A percentile compares a stretch with the other conserved stretches of the same genome.
Evolutionary conservation across 2,797 vertebrate species (phyloP).

Genomic region (Girardinus metallicus): DNA sequence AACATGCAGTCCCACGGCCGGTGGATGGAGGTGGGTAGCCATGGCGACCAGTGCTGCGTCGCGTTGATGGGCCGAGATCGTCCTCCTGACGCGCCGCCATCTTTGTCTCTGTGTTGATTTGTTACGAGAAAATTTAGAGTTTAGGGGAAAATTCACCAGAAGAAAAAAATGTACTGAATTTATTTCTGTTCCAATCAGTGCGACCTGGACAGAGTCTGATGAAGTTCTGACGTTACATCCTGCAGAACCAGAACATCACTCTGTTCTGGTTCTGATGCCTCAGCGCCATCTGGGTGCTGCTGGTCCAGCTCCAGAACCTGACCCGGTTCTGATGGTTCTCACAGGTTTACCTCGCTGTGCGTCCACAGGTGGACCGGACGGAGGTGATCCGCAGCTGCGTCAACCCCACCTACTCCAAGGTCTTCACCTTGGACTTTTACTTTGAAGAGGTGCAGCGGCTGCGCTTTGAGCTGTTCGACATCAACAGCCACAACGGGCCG

Average conservation of each 20-base stretch:
- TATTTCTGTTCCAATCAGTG: background rate
- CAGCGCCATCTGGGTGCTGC: background rate
- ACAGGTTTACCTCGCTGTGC: too few relatives aligned
- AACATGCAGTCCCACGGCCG: slow-evolving; percentile 96
- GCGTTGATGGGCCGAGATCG: background rate
- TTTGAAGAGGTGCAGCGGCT: slow-evolving; percentile 96
- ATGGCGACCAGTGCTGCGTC: background rate
- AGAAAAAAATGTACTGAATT: background rate
- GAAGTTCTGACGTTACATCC: background rate
- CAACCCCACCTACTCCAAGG: slow-evolving; percentile 93
- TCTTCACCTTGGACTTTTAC: slow-evolving; percentile 96
- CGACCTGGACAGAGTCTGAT: background rate
- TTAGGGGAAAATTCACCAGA: too few relatives aligned
- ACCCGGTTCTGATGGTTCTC: too few relatives aligned
- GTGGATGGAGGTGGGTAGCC: slow-evolving; percentile 91
- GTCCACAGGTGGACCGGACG: slow-evolving; percentile 91
- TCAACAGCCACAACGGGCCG: slow-evolving; percentile 90
- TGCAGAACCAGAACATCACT: background rate
- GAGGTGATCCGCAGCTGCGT: slow-evolving; percentile 94
- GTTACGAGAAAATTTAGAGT: background rate
- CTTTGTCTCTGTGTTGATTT: background rate
- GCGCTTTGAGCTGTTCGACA: slow-evolving; percentile 92
- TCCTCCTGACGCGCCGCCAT: background rate
- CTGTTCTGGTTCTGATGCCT: slow-evolving; percentile 3
- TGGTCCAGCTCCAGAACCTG: background rate